These are phyloP conservation scores for Plebejus argus DNA, from an alignment of 2,888 invertebrate species.

Conservation along the genomic window DNA sequence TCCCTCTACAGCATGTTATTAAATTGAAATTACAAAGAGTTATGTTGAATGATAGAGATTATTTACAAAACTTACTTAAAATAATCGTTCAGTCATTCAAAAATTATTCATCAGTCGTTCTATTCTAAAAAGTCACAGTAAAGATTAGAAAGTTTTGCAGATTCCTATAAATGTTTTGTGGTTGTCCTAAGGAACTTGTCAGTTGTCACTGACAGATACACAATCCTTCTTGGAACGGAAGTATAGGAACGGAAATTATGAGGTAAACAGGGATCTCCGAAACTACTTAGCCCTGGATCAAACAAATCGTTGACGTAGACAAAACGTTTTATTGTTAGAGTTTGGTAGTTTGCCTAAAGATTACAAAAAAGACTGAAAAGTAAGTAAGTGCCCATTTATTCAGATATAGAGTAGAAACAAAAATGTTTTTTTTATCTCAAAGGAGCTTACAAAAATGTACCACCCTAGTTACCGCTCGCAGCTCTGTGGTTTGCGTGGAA, in stretches of 20 bases:
- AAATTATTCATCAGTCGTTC: too few relatives aligned
- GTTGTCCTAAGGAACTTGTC: neutral
- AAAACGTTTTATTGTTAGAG: neutral
- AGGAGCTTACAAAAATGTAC: too few relatives aligned
- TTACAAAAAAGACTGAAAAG: too few relatives aligned
- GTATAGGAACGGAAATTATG: conserved; percentile 16
- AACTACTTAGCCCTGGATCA: neutral
- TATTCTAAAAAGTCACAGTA: too few relatives aligned
- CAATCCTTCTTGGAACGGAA: conserved; percentile 1
- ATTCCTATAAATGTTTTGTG: neutral
- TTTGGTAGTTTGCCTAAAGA: neutral
- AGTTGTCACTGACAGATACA: neutral
- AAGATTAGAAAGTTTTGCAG: neutral
- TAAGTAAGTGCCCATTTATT: too few relatives aligned
- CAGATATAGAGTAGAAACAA: too few relatives aligned
- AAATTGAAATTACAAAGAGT: neutral
- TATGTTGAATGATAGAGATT: too few relatives aligned
- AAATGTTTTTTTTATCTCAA: too few relatives aligned
- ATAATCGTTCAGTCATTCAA: too few relatives aligned
- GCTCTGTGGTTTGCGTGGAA: too few relatives aligned
- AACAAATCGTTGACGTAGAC: neutral
- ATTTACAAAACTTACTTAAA: too few relatives aligned
- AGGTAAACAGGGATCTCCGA: conserved; percentile 9
- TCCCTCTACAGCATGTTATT: neutral
- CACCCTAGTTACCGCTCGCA: too few relatives aligned